Evolutionary conservation across 2,797 vertebrate species (phyloP), one percentile per base, ranked within the genome.

Genomic region (Acropternis orthonyx): DNA sequence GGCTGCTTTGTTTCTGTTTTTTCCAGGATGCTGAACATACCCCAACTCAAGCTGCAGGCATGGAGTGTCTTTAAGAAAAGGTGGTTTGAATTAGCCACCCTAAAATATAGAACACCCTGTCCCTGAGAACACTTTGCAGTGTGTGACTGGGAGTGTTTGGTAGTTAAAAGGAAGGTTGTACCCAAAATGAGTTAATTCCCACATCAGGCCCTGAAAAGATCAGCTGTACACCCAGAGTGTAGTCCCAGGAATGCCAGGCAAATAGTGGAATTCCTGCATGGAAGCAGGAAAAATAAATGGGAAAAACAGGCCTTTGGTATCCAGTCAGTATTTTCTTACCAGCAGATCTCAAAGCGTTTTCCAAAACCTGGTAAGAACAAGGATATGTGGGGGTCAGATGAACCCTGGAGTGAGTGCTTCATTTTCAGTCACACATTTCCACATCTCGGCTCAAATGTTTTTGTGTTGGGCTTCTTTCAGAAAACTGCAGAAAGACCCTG

Each of bases 401-500:
- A 84, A 36, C 44, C 56, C 77, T 81, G 56, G 63, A 90, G 27
- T 56, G 44, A 81, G 71, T 72, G 85, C 79, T 43, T 79, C 39
- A 63, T 92, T 96, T 96, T 95, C 96, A 88, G 87, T 39, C 52
- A 65, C 34, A 26, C 82, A 32, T 93, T 93, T 97, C 96, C 96
- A 96, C 92, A 89, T 96, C 96, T 96, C 24, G 1, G 34, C 94
- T 97, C 77, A 96, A 96, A 90, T 97, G 94, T 94, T 97, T 97
- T 94, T 96, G 78, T 89, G 92, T 93, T 95, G 89, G 48, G 79
- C 96, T 97, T 97, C 93, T 92, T 97, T 97, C 94, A 89, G 74
- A 90, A 97, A 97, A 96, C 93, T 95, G 96, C 95, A 97, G 95
- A 95, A 96, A 96, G 90, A 82, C 94, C 93, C 96, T 92, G 89